Base-by-base conservation (phyloP, 2,888 invertebrate genomes). In the Morpho achilles region DNA sequence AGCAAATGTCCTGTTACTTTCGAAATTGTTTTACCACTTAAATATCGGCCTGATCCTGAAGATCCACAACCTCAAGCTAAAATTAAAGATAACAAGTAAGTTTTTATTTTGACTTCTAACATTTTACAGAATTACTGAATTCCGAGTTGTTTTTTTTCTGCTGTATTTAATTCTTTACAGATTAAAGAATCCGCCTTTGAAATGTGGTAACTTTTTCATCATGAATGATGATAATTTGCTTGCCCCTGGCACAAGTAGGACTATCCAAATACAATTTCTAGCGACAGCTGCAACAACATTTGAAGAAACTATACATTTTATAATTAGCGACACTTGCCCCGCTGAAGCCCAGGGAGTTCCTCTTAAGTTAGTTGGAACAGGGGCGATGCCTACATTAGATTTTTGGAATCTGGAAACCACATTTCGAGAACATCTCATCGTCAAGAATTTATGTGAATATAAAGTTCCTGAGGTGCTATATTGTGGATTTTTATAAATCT, bases 1-100 rank as follows among this genome's bases (percentile, higher is more conserved):
- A 94, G 94, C 62, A 89, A 89, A 73, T 93, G 93, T 70, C 87
- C 92, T 0, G 89, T 93, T 8, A 84, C 84, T 0, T 93, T 91
- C 61, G 82, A 84, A 65, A 87, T 91, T 50, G 67, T 83, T 55
- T 64, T 90, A 50, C 88, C 89, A 9, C 44, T 59, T 5, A 56
- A 76, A 64, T 85, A 87, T 60, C 76, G 70, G 61, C 23, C 46
- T 1, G 77, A 80, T 32, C 71, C 77, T 7, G 66, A 68, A 9
- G 66, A 69, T 41, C 56, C 66, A 8, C 61, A 61, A 52, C 56
- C 67, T 43, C 62, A 67, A 48, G 61, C 60, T 7, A 72, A 71
- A 62, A 59, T 74, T 7, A 87, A 83, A 65, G 79, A 79, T 59
- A 80, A 78, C 50, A 85, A 79, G 87, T 87, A 73, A 62, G 74